Percentiles rank a stretch among this genome's conserved stretches.
Evolutionary conservation across 2,888 invertebrate species (phyloP).

Genomic region (Epinotia bilunana): DNA sequence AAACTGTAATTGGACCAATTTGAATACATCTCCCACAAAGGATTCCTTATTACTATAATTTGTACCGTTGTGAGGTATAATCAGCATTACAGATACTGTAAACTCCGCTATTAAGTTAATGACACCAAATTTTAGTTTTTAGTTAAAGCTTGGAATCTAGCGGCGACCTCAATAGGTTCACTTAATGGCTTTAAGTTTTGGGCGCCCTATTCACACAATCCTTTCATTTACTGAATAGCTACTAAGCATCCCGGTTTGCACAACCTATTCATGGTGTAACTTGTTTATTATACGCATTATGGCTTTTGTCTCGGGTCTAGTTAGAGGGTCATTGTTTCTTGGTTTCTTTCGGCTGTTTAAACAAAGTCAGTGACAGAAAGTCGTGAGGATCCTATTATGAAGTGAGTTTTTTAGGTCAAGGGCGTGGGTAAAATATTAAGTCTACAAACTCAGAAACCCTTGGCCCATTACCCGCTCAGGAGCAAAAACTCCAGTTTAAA

Average conservation of each 20-base stretch:
- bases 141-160: constrained; percentile 24
- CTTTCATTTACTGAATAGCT: constrained; percentile 55
- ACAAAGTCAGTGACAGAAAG: constrained; percentile 66
- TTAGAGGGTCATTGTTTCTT: constrained; percentile 65
- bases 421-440: constrained; percentile 42
- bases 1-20: constrained; percentile 67
- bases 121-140: constrained; percentile 26
- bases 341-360: constrained; percentile 61
- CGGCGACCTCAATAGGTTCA: constrained; percentile 28
- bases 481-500: constrained; percentile 5
- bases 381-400: constrained; percentile 60
- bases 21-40: constrained; percentile 64
- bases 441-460: constrained; percentile 24
- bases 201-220: constrained; percentile 37
- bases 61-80: constrained; percentile 44
- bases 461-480: constrained; percentile 18
- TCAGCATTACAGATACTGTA: constrained; percentile 25
- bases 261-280: constrained; percentile 61
- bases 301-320: constrained; percentile 57
- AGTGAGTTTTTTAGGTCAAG: constrained; percentile 59
- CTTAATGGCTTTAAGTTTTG: constrained; percentile 24
- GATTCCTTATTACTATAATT: constrained; percentile 56
- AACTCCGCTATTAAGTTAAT: constrained; percentile 34
- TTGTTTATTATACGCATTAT: constrained; percentile 62
- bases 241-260: constrained; percentile 66